Evolutionary conservation across 2,888 invertebrate species (phyloP).

Genomic region (Pyrrhosoma nymphula): DNA sequence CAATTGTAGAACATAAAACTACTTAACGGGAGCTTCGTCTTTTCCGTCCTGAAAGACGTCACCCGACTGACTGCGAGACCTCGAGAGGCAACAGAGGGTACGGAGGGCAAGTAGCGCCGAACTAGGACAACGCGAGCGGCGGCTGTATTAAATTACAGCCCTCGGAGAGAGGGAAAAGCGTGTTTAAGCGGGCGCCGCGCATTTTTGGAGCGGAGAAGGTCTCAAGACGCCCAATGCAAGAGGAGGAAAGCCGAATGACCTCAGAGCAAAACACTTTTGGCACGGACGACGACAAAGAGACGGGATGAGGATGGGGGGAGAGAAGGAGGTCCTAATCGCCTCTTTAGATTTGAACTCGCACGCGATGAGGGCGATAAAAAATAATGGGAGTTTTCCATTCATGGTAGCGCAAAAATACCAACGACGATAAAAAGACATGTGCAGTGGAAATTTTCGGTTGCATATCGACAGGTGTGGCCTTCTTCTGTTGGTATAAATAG

Average conservation of each 20-base stretch:
- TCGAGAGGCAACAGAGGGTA: neutral
- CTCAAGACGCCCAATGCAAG: neutral
- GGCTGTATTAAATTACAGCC: neutral
- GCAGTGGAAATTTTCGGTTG: no score
- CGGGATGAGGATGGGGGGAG: no score
- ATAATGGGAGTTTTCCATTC: no score
- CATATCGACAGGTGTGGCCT: no score
- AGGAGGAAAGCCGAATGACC: neutral
- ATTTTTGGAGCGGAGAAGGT: neutral
- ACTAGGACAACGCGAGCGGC: neutral
- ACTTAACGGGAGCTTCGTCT: neutral
- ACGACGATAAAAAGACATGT: no score
- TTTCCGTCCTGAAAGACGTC: neutral
- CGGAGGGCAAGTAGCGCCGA: neutral
- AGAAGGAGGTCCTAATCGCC: no score
- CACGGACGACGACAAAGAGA: neutral
- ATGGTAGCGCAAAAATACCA: no score
- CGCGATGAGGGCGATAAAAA: no score
- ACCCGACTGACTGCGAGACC: neutral
- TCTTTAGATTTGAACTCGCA: no score
- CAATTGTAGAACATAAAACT: no score
- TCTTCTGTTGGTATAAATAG: no score
- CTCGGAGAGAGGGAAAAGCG: neutral
- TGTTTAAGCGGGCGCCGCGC: neutral
- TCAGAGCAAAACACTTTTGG: conserved; percentile 29